Base-by-base conservation (phyloP, 2,888 invertebrate species). In the Lamellibrachia columna region DNA sequence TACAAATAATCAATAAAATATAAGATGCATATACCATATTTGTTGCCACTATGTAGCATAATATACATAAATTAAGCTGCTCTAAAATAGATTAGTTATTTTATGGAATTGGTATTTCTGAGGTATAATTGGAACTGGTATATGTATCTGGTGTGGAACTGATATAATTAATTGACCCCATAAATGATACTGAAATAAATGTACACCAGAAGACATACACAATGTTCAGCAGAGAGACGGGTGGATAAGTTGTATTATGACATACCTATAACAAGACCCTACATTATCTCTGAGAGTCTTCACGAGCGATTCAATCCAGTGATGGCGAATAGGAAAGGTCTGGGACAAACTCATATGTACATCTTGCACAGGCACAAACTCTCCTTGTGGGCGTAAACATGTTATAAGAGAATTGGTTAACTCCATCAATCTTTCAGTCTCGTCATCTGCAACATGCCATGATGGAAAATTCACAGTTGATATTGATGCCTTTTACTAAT, bases 331-430 rank as follows among this genome's bases (percentile, higher is more conserved):
- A 11, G 91, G 91, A 53, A 91, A 91, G 11, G 91, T 52, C 28
- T 91, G 9, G 15, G 91, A 91, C 91, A 91, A 53, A 91, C 91
- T 91, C 91, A 91, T 91, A 40, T 91, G 91, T 15, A 75, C 75
- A 75, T 75, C 75, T 75, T 75, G 22, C 75, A 75, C 75, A 75
- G 75, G 75, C 75, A 75, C 15, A 22, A 75, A 75, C 75, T 15
- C n/a, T 15, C 22, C 75, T 22, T 75, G 75, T 75, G 75, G 75
- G 15, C 75, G 75, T 75, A 75, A 75, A 75, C 75, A 75, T 22
- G 75, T 75, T 15, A 75, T 75, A n/a, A 75, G 75, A 22, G 75
- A 75, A 75, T 22, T 22, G 22, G 75, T 75, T 75, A 75, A 75
- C 75, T 75, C 75, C 15, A 75, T 15, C 15, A 75, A n/a, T 15